These are phyloP conservation scores for Ceryle rudis DNA, from an alignment of 2,797 vertebrate species.

Conservation along the genomic window DNA sequence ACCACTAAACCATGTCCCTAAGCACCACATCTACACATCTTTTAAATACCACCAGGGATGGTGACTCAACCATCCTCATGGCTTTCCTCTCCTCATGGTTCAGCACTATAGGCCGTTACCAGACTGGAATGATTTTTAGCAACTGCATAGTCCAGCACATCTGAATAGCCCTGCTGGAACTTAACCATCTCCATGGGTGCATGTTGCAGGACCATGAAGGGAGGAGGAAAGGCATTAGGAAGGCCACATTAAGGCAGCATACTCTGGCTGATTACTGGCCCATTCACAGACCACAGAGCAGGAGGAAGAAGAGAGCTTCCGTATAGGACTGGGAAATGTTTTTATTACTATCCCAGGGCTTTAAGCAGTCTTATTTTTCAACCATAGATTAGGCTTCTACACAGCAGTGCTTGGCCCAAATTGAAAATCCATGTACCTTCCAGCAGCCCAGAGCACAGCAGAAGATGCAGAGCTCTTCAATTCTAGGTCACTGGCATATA, in stretches of 20 bases:
- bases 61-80: not conserved
- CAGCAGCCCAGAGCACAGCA: not conserved
- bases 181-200: accelerated
- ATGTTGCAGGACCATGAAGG: not conserved
- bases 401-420: not conserved
- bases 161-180: not conserved
- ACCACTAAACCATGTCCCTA: not conserved
- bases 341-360: not conserved
- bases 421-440: not conserved
- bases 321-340: accelerated
- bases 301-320: not conserved
- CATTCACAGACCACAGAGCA: not conserved
- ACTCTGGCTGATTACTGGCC: not conserved
- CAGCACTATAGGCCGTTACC: not conserved
- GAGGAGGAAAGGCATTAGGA: not conserved
- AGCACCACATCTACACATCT: not conserved
- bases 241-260: not conserved
- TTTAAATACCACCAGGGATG: not conserved
- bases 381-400: not conserved
- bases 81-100: not conserved
- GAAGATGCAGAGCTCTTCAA: not conserved
- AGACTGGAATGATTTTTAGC: not conserved
- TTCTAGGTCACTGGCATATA: conserved; percentile 9
- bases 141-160: not conserved
- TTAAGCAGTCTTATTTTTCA: not conserved